Base-by-base conservation (phyloP, 1,140 invertebrate species). In the Drosophila busckii region DNA sequence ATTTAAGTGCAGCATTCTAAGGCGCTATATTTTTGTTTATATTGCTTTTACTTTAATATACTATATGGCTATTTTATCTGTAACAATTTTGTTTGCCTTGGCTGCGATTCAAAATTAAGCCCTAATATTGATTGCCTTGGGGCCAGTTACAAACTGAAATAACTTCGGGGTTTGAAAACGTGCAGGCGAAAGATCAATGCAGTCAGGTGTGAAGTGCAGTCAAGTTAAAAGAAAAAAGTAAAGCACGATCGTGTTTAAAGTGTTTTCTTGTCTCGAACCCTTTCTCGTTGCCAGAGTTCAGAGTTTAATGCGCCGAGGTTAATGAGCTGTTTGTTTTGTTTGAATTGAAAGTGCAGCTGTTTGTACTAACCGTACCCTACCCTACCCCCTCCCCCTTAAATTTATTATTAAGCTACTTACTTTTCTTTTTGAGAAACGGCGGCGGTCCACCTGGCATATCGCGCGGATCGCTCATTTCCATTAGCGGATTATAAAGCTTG, bases 401-500 rank as follows among this genome's bases (percentile, higher is more conserved):
- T n/a, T 40, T 61, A 31, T 28, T 12, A 31, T 22, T 10, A 22
- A 29, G 23, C 13, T 82, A 89, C 91, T 91, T 88, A 92, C 91
- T 91, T 91, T 92, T 92, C 89, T 92, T 92, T 89, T 92, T 92
- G 38, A 90, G 89, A 62, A 87, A 90, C 88, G 52, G 89, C 88
- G 88, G 91, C 8, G 89, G 87, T 48, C 91, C 89, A 22, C 91
- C 90, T 2, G 90, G 89, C 54, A 90, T 89, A 22, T 76, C 83
- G 31, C 86, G 62, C 3, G 86, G 86, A 65, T 94, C 92, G 8
- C 90, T 86, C 73, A 93, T 89, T 78, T 94, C 93, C 88, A 93
- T 90, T 13, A 94, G 87, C 2, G 92, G 91, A 86, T 91, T 92
- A 82, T 91, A 91, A 62, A 91, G 88, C 80, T 93, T 91, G 61